A percentile compares a stretch with the other conserved stretches of the same genome.
Conservation (phyloP, 2,113 vertebrate species). For the Mastomys natalensis region DNA sequence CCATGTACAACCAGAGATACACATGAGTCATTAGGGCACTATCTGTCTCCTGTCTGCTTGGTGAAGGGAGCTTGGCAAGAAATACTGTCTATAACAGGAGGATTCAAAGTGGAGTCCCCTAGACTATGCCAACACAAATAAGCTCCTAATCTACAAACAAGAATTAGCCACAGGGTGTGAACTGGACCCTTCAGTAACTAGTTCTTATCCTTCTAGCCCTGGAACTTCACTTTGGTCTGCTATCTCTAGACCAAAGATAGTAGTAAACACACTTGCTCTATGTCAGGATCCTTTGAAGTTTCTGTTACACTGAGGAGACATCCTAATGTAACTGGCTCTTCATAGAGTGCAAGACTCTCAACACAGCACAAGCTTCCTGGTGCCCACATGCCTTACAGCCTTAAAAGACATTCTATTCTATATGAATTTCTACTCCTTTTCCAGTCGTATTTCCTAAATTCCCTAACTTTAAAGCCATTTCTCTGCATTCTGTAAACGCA, state of each 20-base stretch:
- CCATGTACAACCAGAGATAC: conserved; percentile 1
- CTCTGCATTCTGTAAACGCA: background rate
- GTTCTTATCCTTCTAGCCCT: background rate
- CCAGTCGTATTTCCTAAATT: background rate
- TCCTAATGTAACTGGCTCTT: background rate
- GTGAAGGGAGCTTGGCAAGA: background rate
- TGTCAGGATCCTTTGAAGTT: background rate
- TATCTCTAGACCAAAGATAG: conserved; percentile 6
- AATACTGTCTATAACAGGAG: conserved; percentile 54
- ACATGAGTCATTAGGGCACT: background rate
- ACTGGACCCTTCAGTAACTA: background rate
- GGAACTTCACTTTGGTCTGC: background rate
- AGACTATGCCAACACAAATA: background rate
- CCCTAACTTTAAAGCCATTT: background rate
- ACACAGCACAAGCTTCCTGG: background rate
- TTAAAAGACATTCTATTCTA: conserved; percentile 6
- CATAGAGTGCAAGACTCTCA: background rate
- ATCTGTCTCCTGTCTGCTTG: conserved; percentile 33
- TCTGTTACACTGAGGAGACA: background rate
- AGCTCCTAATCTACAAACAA: conserved; percentile 25
- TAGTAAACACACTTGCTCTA: background rate
- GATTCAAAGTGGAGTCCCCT: conserved; percentile 2
- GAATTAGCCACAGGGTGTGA: background rate
- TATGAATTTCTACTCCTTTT: background rate
- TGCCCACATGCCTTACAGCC: background rate